Evolutionary conservation across 2,888 invertebrate species (phyloP), one percentile per base, ranked within the genome.

Genomic region (Drosophila tripunctata): DNA sequence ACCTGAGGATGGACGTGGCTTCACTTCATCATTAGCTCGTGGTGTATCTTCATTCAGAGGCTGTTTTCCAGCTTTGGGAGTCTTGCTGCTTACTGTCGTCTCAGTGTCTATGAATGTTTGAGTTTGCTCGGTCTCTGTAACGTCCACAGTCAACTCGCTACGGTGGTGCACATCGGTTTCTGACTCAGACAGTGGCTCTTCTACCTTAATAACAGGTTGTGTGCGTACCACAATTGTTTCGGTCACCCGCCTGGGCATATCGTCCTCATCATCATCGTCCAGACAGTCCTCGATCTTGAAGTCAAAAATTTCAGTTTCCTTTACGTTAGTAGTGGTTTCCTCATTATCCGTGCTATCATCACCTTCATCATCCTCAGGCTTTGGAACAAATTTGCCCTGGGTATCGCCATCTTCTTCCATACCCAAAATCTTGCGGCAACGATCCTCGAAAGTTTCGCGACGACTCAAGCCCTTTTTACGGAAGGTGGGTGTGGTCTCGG

Each of bases 361-460:
- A 8, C 60, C 58, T 0, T 33, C 30, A 22, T 67, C 55, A 22
- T 55, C 43, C 19, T 52, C 17, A 1, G 79, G 62, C 3, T 61
- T 72, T 1, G 69, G 64, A 5, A 57, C 74, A 31, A 71, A 90
- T 12, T 48, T 80, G 1, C 90, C 89, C 40, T 87, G 89, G 2
- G 90, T 89, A 48, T 89, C 88, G 4, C 89, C 89, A 64, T 90
- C 87, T 35, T 79, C 81, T 57, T 90, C 89, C 92, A 95, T 94
- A 2, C 95, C 95, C 33, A 95, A 92, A 76, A 95, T 95, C 82
- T 94, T 93, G 31, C 94, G 92, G 73, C 95, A 95, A 27, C 95
- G 92, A 88, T 95, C 95, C 89, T 95, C 95, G 69, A 95, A 95
- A 1, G 95, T 95, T 90, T 95, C 95, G 31, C 94, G 93, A 76